Conservation (phyloP, 2,113 vertebrate genomes). For the Rutilus rutilus region DNA sequence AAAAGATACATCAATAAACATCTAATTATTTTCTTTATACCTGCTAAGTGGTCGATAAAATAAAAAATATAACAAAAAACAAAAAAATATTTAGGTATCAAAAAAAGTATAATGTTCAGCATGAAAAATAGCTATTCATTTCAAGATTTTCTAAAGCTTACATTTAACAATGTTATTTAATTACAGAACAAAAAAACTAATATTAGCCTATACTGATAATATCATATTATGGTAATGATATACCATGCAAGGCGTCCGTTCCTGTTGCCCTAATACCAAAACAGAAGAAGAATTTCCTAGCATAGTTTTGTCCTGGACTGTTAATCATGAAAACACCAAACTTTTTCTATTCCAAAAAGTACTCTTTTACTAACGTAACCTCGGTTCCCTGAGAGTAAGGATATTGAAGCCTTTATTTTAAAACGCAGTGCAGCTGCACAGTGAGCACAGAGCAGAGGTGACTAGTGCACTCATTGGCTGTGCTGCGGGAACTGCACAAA, state of each 20-base stretch:
- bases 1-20: neutral
- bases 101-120: neutral
- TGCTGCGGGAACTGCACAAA: no score
- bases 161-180: neutral
- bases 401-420: no score
- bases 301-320: slow-evolving; percentile 1
- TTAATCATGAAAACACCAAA: slow-evolving; percentile 1
- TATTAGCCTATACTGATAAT: neutral
- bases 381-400: no score
- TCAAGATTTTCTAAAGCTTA: neutral
- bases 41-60: neutral
- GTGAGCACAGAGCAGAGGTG: no score
- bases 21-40: neutral
- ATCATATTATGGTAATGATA: neutral
- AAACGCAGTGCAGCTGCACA: no score
- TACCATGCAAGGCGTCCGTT: neutral
- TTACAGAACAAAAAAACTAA: neutral
- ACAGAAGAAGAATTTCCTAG: neutral
- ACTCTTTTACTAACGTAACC: no score
- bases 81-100: neutral
- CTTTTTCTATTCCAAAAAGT: neutral
- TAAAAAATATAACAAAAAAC: no score
- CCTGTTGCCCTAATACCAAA: neutral
- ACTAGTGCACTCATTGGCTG: no score
- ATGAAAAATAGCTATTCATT: neutral